phyloP scores from a whole-genome alignment of 1,140 invertebrate genomes.

The Drosophila novamexicana region DNA sequence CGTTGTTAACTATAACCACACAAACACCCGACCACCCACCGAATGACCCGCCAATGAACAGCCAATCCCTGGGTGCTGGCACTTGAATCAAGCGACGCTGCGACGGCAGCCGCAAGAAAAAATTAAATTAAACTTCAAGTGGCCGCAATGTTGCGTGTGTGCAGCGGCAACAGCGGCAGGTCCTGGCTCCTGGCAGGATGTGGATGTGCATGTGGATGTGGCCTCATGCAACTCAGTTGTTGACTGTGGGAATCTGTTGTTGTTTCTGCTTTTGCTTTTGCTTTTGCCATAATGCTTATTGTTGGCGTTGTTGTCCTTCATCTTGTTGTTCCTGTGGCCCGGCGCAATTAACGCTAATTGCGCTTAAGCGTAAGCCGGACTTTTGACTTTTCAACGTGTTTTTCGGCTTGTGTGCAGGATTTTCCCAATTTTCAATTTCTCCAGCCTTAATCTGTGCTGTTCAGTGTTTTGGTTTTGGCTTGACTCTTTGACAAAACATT shows the following conservation, averaged over 20 bases:
- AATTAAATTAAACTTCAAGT: conserved; percentile 81
- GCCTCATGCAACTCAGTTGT: conserved; percentile 35
- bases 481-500: conserved; percentile 59
- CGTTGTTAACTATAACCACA: conserved; percentile 58
- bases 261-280: conserved; percentile 23
- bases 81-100: conserved; percentile 67
- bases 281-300: conserved; percentile 25
- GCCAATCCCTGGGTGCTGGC: conserved; percentile 70
- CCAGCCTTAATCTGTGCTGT: conserved; percentile 22
- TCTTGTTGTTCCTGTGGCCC: conserved; percentile 46
- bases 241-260: conserved; percentile 40
- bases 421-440: conserved; percentile 62
- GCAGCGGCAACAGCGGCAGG: conserved; percentile 19
- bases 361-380: conserved; percentile 72
- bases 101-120: conserved; percentile 67
- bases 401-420: conserved; percentile 65
- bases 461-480: conserved; percentile 57
- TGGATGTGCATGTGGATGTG: neutral
- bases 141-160: conserved; percentile 63
- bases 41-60: conserved; percentile 45
- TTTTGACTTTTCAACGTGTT: conserved; percentile 81
- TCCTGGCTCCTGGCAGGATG: conserved; percentile 22
- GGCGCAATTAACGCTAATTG: conserved; percentile 77
- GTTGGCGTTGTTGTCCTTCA: conserved; percentile 25
- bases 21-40: conserved; percentile 20